Conservation (phyloP, 2,113 vertebrate genomes). For the Pseudorasbora parva region DNA sequence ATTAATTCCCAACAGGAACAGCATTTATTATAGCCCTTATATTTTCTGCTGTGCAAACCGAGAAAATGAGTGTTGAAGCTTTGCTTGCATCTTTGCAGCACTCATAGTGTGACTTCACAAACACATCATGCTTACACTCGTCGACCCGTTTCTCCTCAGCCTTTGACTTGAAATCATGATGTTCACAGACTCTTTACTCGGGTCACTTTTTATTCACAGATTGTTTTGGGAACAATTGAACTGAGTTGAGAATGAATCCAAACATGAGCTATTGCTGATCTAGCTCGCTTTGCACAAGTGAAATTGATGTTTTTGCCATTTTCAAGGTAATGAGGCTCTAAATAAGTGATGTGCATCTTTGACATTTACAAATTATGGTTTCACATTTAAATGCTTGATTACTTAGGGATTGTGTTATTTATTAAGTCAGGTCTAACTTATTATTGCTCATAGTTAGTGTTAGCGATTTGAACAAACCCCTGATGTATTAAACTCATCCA, state of each 20-base stretch:
- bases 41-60: neutral
- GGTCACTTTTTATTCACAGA: neutral
- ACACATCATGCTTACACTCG: neutral
- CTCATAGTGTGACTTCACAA: neutral
- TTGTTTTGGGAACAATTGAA: conserved; percentile 1
- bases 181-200: neutral
- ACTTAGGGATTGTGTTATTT: neutral
- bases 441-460: neutral
- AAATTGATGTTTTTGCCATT: conserved; percentile 16
- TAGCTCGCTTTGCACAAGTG: neutral
- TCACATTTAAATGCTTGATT: neutral
- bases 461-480: neutral
- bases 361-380: neutral
- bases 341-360: neutral
- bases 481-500: neutral
- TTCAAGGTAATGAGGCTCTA: conserved; percentile 5
- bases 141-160: neutral
- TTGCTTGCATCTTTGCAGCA: neutral
- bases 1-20: neutral
- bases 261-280: neutral
- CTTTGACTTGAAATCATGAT: neutral
- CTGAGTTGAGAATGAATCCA: neutral
- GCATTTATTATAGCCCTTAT: neutral
- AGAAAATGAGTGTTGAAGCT: neutral
- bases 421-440: neutral